phyloP scores from a whole-genome alignment of 2,888 invertebrate species.

The Leptura quadrifasciata region DNA sequence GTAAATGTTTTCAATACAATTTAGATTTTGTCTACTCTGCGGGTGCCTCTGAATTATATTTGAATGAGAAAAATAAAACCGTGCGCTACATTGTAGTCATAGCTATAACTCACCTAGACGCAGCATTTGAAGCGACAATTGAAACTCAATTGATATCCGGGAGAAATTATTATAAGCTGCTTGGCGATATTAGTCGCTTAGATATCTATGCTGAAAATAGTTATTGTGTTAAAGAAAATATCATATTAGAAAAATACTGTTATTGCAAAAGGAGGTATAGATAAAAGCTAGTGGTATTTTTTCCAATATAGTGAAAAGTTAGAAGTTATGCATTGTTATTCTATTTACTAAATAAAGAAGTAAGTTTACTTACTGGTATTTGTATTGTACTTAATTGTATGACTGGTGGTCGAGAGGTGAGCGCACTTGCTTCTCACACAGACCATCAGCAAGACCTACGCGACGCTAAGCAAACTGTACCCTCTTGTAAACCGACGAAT shows the following conservation, averaged over 20 bases:
- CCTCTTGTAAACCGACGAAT: too few species aligned
- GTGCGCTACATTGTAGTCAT: constrained; percentile 79
- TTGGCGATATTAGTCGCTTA: constrained; percentile 80
- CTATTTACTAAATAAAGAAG: too few species aligned
- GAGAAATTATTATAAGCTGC: constrained; percentile 70
- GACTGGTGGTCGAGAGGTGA: too few species aligned
- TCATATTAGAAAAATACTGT: constrained; percentile 77
- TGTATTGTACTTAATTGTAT: too few species aligned
- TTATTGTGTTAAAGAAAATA: constrained; percentile 74
- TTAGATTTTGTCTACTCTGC: constrained; percentile 62
- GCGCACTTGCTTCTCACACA: too few species aligned
- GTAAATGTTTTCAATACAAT: constrained; percentile 58
- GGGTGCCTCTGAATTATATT: constrained; percentile 57
- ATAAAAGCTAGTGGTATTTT: too few species aligned
- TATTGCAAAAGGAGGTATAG: constrained; percentile 70
- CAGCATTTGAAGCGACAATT: constrained; percentile 83
- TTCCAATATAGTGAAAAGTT: too few species aligned
- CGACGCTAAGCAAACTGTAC: too few species aligned
- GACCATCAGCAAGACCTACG: too few species aligned
- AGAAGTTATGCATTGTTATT: too few species aligned
- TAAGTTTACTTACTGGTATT: too few species aligned
- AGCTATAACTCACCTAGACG: constrained; percentile 80
- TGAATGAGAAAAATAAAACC: constrained; percentile 57
- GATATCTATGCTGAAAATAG: constrained; percentile 75
- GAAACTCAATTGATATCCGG: constrained; percentile 63